These are phyloP conservation scores for Falco rusticolus DNA, from an alignment of 2,797 vertebrate species.

Conservation along the genomic window DNA sequence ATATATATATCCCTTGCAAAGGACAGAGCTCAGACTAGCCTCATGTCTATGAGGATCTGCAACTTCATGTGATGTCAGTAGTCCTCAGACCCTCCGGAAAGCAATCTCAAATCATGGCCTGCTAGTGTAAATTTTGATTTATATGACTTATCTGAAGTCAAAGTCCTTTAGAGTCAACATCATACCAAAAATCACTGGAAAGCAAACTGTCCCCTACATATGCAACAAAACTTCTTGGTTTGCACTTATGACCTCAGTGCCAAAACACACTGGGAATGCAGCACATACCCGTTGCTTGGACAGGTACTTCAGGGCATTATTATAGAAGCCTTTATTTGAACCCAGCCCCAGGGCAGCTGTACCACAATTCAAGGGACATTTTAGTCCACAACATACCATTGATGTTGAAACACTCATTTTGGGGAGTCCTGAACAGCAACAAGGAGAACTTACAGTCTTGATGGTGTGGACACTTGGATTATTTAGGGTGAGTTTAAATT, in stretches of 20 bases:
- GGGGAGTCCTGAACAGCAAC: not conserved
- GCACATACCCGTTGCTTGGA: not conserved
- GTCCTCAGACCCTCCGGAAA: not conserved
- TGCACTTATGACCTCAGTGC: not conserved
- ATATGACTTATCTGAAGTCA: not conserved
- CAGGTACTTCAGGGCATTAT: constrained; percentile 11
- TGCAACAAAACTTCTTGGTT: not conserved
- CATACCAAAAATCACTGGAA: not conserved
- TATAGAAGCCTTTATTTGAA: not conserved
- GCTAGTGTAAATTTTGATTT: not conserved
- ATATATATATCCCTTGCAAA: not conserved
- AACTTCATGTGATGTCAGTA: not conserved
- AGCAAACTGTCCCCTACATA: not conserved
- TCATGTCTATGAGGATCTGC: not conserved
- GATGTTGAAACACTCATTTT: not conserved
- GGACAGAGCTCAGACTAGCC: not conserved
- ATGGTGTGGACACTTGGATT: not conserved
- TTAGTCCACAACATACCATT: not conserved
- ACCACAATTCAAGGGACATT: constrained; percentile 1
- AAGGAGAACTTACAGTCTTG: not conserved
- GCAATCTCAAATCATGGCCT: not conserved
- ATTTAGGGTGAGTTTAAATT: constrained; percentile 4
- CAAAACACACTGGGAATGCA: not conserved
- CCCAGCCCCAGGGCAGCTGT: not conserved
- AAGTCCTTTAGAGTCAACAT: not conserved